phyloP scores from a whole-genome alignment of 2,797 vertebrate species.

The Danio aesculapii region DNA sequence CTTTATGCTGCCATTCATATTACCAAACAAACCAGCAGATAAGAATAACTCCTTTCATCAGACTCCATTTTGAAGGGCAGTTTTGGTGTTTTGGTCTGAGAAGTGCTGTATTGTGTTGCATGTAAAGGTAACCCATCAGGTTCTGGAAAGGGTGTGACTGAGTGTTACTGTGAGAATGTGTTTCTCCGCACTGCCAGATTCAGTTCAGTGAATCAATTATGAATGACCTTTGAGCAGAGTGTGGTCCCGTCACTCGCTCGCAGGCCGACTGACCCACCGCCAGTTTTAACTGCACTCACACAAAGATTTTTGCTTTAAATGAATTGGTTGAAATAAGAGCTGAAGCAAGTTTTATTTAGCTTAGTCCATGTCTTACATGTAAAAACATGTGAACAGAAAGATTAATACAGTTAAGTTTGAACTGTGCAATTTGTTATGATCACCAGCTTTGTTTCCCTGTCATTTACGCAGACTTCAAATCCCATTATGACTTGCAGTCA shows the following conservation, averaged over 20 bases:
- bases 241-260: slow-evolving; percentile 5
- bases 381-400: too few species aligned
- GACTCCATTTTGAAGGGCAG: not conserved
- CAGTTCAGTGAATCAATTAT: slow-evolving; percentile 54
- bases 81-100: not conserved
- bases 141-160: slow-evolving; percentile 45
- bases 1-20: not conserved
- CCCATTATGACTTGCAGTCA: too few species aligned
- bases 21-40: not conserved
- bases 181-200: slow-evolving; percentile 36
- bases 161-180: slow-evolving; percentile 45
- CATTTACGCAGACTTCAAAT: too few species aligned
- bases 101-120: not conserved
- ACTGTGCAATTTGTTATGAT: too few species aligned
- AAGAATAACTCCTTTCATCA: not conserved
- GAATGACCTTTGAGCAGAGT: slow-evolving; percentile 39
- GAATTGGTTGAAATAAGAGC: too few species aligned
- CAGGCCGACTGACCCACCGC: slow-evolving; percentile 15
- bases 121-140: slow-evolving; percentile 30
- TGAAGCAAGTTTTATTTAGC: too few species aligned
- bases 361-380: too few species aligned
- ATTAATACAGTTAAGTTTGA: too few species aligned
- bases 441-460: too few species aligned
- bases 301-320: too few species aligned
- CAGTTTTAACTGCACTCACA: not conserved